Conservation (phyloP, 1,140 invertebrate species). For the Tetragnatha versicolor region DNA sequence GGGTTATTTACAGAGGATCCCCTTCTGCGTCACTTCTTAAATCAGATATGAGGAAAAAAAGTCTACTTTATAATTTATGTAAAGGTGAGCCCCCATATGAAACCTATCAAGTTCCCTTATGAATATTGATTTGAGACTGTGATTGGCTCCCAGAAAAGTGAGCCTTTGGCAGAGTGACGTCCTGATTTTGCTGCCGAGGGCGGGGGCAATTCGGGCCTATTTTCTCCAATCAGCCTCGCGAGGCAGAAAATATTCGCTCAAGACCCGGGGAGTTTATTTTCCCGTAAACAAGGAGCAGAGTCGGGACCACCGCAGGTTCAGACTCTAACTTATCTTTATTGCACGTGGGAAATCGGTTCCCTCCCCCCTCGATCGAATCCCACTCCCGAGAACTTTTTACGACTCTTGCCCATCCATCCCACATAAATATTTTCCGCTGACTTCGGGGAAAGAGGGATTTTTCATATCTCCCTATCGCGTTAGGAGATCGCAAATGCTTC, state of each 20-base stretch:
- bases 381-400: conserved; percentile 41
- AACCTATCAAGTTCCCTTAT: too few species aligned
- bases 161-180: too few species aligned
- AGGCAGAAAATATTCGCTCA: too few species aligned
- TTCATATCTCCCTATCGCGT: conserved; percentile 55
- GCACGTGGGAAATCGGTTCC: conserved; percentile 47
- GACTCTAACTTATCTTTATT: conserved; percentile 53
- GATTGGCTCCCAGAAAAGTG: too few species aligned
- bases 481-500: conserved; percentile 53
- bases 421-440: conserved; percentile 55
- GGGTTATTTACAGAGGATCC: too few species aligned
- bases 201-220: too few species aligned
- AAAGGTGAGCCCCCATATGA: too few species aligned
- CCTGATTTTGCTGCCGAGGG: too few species aligned
- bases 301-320: conserved; percentile 30
- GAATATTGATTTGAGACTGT: too few species aligned
- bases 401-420: conserved; percentile 41
- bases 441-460: conserved; percentile 53
- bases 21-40: too few species aligned
- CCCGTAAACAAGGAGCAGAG: conserved; percentile 32
- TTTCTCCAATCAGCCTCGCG: conserved; percentile 3
- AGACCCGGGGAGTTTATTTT: conserved; percentile 40
- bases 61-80: too few species aligned
- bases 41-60: too few species aligned
- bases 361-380: conserved; percentile 28